Base-by-base conservation (phyloP, 2,797 vertebrate species). In the Trachurus trachurus region DNA sequence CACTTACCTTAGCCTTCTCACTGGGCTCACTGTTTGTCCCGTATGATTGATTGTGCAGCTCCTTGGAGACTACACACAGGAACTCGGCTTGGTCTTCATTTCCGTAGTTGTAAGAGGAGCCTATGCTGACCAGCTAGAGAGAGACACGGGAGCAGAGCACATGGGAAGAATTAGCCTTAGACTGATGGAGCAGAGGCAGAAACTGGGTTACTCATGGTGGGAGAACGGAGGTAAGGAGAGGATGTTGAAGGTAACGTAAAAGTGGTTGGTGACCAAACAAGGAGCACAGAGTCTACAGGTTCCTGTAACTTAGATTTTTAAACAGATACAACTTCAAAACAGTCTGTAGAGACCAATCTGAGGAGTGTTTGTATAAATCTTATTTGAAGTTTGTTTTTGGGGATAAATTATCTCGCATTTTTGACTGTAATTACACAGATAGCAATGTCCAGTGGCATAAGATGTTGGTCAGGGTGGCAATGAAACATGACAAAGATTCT, bases 31-130 rank as follows among this genome's bases (percentile, higher is more conserved):
- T 98, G 94, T 96, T 95, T 57, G 95, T 97, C 92, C 97, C 97
- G 0, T 97, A 97, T 0, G 97, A 96, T 70, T 97, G 97, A 93
- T 98, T 99, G 94, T 98, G 97, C 86, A 99, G 95, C 94, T 99
- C 98, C 96, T 99, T 99, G 59, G 98, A 99, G 80, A 99, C 98
- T 29, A 99, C 98, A 64, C 98, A 99, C 86, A 99, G 95, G 94
- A 99, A 99, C 94, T 99, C 98, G 0, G 98, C 97, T 93, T 99
- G 98, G 94, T 99, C 98, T 92, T 99, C 98, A 37, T 97, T 99
- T 85, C 98, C 98, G 29, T 99, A 99, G 93, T 98, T 99, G 94
- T 99, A 99, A 77, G 98, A 99, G 67, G 98, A 99, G 87, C 98
- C 98, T 39, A 99, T 99, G 94, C 96, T 99, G 94, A 99, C 98